These are phyloP conservation scores for Crypturellus tataupa DNA, from an alignment of 2,797 vertebrate genomes.

Conservation along the genomic window DNA sequence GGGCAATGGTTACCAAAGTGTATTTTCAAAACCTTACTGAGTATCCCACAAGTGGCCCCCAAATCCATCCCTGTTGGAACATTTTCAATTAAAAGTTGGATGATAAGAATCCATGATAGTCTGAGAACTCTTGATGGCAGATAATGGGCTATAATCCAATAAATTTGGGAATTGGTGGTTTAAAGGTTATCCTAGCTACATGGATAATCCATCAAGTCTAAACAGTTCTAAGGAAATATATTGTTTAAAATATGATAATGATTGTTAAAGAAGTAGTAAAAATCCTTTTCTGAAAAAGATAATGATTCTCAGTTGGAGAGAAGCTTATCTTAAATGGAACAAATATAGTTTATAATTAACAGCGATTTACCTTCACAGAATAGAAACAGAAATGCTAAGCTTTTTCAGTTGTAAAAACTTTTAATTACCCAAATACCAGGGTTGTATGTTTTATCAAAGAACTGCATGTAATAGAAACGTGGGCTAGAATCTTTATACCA, in stretches of 20 bases:
- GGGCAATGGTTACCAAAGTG: neutral
- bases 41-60: slow-evolving; percentile 17
- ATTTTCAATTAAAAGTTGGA: slow-evolving; percentile 67
- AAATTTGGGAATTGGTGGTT: neutral
- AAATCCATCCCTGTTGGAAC: slow-evolving; percentile 23
- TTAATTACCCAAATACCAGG: neutral
- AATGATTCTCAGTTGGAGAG: neutral
- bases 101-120: neutral
- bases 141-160: slow-evolving; percentile 4
- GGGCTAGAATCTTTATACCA: neutral
- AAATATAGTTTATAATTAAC: neutral
- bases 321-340: neutral
- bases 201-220: neutral
- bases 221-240: neutral
- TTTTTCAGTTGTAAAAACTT: neutral
- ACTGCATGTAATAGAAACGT: neutral
- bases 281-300: neutral
- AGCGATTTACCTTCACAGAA: neutral
- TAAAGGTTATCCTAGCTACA: neutral
- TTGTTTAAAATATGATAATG: neutral
- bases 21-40: neutral
- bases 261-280: neutral
- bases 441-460: neutral
- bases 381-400: neutral
- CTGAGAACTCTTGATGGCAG: neutral